Base-by-base conservation (phyloP, 2,113 vertebrate genomes). In the Felis chaus region DNA sequence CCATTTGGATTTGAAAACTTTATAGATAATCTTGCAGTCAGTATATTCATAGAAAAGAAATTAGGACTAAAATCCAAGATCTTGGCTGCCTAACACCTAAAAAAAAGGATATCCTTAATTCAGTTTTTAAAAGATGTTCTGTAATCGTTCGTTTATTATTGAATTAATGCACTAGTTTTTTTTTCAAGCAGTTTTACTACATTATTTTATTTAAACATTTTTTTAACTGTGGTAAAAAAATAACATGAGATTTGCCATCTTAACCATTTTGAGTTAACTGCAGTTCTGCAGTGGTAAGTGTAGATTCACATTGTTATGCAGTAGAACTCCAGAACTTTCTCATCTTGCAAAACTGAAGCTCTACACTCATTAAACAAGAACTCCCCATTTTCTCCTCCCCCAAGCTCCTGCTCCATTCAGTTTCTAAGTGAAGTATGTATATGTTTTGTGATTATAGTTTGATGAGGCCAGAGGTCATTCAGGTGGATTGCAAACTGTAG, bases 111-210 rank as follows among this genome's bases (percentile, higher is more conserved):
- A 69, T 82, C 27, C 27, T 97, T 95, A 73, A 83, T 80, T 82
- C 39, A 45, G 23, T 55, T 93, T 84, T 39, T 76, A 31, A 50
- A 76, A 89, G 15, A 41, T 82, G 36, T 45, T 87, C 19, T 33
- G 29, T 71, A 66, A 68, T 93, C 92, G 73, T 39, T 95, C 1
- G 81, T 69, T 96, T 78, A 89, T 93, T 86, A 90, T 73, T 50
- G 36, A 76, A 48, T 57, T 55, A 74, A 85, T 82, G 31, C 0
- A 13, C 9, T 53, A 50, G 48, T n/a, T 84, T 78, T n/a, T 33
- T 78, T 66, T 88, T 45, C 15, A 93, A 82, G 18, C 15, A 78
- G 12, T 63, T 93, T 78, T 63, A 57, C 36, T 45, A n/a, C 25
- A 63, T 80, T 88, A 61, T 82, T 80, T 73, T 65, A 87, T 74